Evolutionary conservation across 2,113 vertebrate genomes (phyloP), one percentile per base, ranked within the genome.

Genomic region (Sinocyclocheilus rhinocerous): DNA sequence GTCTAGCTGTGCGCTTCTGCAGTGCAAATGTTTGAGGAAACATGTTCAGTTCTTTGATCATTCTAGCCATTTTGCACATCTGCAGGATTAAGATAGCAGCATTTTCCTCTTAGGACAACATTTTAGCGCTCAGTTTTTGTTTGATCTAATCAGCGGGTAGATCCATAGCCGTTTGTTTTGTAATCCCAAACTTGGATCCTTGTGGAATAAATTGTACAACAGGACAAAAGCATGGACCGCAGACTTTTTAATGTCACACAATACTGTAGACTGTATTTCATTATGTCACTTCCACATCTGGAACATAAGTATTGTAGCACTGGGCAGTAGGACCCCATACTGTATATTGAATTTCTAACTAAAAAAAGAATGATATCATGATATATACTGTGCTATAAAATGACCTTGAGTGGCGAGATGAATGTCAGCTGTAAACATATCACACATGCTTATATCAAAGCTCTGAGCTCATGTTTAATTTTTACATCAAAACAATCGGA

Each of bases 161-260:
- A 26, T 50, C 13, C 24, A 26, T 22, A 26, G 42, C 52, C 16
- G 10, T 79, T 61, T 79, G 77, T 79, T 39, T 61, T 59, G 12
- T 20, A 45, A 29, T 50, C 20, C 52, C 33, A 33, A 45, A 29
- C 45, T 81, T 81, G 20, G 20, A 59, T 59, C 24, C 33, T 22
- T 3, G 8, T 78, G 29, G 13, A 48, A 59, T 15, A 26, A 20
- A 26, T 36, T 72, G 33, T 39, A 20, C 20, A 39, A 13, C 2
- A 16, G 29, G 20, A 63, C 29, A 80, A 42, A 33, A n/a, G 42
- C 18, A 59, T 59, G 55, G 26, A 9, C 10, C 24, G 18, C 77
- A 61, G 0, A 80, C 78, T 9, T 22, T 81, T 57, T 81, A 63
- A 89, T 76, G 39, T 86, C 69, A 80, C 20, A 24, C 29, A 39